Evolutionary conservation across 2,888 invertebrate species (phyloP).

Genomic region (Abrostola triplasia): DNA sequence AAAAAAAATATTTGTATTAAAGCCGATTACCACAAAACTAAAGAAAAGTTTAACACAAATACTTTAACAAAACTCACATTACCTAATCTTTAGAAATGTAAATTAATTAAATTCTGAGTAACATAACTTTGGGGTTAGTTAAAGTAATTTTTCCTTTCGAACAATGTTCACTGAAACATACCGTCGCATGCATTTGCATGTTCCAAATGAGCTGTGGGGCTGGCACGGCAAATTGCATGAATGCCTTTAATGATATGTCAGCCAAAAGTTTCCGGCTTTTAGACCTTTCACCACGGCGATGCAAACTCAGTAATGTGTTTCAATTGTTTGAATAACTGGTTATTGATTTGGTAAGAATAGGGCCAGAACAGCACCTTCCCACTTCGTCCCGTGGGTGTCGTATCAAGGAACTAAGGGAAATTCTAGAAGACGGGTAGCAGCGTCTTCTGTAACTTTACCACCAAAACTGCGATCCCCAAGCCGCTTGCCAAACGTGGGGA

Average conservation of each 20-base stretch:
- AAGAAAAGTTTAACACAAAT: background rate
- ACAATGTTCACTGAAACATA: slow-evolving; percentile 19
- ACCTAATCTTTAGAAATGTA: background rate
- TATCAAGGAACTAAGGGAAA: no score
- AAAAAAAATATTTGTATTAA: no score
- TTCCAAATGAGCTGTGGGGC: slow-evolving; percentile 28
- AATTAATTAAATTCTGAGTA: slow-evolving; percentile 2
- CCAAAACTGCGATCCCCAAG: no score
- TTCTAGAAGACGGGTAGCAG: no score
- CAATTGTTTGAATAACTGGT: background rate
- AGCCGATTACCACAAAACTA: background rate
- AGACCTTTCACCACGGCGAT: background rate
- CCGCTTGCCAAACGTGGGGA: no score
- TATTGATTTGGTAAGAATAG: no score
- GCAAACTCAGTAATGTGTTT: background rate
- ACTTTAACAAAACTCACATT: background rate
- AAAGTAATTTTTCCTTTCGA: slow-evolving; percentile 28
- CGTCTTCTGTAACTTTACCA: no score
- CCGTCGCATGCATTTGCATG: slow-evolving; percentile 35
- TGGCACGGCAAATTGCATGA: slow-evolving; percentile 36
- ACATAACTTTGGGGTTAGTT: slow-evolving; percentile 7
- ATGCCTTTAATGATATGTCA: slow-evolving; percentile 32
- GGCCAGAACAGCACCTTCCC: background rate
- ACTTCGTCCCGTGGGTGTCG: no score
- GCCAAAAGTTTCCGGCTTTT: slow-evolving; percentile 28